These are phyloP conservation scores for Hymenopus coronatus DNA, from an alignment of 2,888 invertebrate genomes.

Conservation along the genomic window DNA sequence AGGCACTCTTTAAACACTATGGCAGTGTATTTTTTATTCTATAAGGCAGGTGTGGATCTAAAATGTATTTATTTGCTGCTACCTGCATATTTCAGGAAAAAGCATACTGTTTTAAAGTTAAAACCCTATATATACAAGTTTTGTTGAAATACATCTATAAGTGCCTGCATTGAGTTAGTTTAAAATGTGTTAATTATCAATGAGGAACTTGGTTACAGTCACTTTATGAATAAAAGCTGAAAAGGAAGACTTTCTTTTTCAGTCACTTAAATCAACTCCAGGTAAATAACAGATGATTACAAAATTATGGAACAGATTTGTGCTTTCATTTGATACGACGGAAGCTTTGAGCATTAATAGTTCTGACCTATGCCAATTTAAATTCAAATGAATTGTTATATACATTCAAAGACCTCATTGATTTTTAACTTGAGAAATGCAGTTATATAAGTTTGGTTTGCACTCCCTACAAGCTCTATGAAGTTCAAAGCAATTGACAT, in stretches of 20 bases:
- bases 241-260: neutral
- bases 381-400: neutral
- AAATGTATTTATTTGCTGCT: neutral
- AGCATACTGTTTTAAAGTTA: neutral
- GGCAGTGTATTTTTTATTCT: slow-evolving; percentile 27
- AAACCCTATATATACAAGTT: neutral
- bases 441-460: neutral
- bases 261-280: neutral
- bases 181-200: neutral
- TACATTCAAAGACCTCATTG: neutral
- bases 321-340: neutral
- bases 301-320: neutral
- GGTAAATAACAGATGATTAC: neutral
- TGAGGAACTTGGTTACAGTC: neutral
- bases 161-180: neutral
- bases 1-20: slow-evolving; percentile 30
- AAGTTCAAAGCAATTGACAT: neutral
- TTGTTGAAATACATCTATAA: too few species aligned
- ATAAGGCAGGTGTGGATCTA: slow-evolving; percentile 11
- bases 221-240: neutral
- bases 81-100: neutral
- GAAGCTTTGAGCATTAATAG: neutral
- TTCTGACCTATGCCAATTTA: neutral
- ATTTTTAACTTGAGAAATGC: neutral
- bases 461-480: neutral